phyloP scores from a whole-genome alignment of 2,888 invertebrate genomes.

The Caenorhabditis sp. region DNA sequence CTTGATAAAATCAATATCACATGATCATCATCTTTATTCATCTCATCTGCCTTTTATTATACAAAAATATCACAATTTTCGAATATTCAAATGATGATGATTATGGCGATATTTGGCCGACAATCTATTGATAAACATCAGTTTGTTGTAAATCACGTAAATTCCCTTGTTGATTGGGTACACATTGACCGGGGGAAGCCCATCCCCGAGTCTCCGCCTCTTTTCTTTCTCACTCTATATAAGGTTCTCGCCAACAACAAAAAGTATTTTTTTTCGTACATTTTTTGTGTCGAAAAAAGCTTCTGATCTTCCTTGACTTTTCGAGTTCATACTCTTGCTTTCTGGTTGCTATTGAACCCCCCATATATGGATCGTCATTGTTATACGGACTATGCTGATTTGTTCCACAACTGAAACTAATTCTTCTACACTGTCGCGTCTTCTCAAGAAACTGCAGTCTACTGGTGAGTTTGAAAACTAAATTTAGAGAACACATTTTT shows the following conservation, averaged over 20 bases:
- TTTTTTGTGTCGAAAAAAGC: neutral
- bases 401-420: slow-evolving; percentile 21
- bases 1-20: slow-evolving; percentile 8
- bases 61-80: neutral
- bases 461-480: neutral
- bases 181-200: slow-evolving; percentile 41
- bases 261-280: slow-evolving; percentile 5
- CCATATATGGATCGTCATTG: slow-evolving; percentile 34
- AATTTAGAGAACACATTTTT: neutral
- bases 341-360: neutral
- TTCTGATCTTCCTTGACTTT: neutral
- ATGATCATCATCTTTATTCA: slow-evolving; percentile 1
- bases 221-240: neutral
- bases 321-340: neutral
- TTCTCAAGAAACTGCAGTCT: slow-evolving; percentile 6
- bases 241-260: neutral
- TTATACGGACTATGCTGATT: slow-evolving; percentile 45
- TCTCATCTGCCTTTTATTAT: slow-evolving; percentile 1
- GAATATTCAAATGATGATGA: neutral
- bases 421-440: slow-evolving; percentile 27
- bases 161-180: slow-evolving; percentile 13
- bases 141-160: slow-evolving; percentile 15
- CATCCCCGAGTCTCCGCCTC: slow-evolving; percentile 33
- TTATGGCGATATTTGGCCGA: slow-evolving; percentile 7
- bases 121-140: slow-evolving; percentile 11